phyloP scores from a whole-genome alignment of 53 echinoderm and acorn worm species.

The Arbacia lixula region DNA sequence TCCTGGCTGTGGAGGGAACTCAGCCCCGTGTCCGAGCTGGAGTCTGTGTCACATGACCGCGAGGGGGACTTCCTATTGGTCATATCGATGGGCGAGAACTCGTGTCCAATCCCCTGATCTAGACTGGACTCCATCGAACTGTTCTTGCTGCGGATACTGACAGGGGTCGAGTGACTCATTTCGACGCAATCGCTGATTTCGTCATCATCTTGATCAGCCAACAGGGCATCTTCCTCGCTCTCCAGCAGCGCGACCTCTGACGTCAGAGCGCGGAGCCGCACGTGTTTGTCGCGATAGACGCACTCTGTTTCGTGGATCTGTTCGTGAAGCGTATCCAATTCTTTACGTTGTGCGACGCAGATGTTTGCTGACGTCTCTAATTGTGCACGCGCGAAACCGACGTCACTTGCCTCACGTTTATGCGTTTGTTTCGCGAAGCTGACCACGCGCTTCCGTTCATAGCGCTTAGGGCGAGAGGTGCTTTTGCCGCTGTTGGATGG shows the following conservation, averaged over 20 bases:
- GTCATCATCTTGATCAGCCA: constrained; percentile 1
- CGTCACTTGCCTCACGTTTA: constrained; percentile 24
- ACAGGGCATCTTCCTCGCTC: background rate
- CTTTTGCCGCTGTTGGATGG: too few relatives aligned
- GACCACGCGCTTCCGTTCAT: constrained; percentile 17
- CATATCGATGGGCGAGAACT: constrained; percentile 50
- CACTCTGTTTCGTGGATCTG: constrained; percentile 49
- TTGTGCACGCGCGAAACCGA: constrained; percentile 65
- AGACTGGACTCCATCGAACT: constrained; percentile 34
- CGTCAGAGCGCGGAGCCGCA: constrained; percentile 53
- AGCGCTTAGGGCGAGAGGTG: background rate
- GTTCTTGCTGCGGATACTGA: constrained; percentile 15
- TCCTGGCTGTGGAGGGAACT: constrained; percentile 96
- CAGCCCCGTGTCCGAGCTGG: constrained; percentile 93
- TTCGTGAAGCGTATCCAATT: constrained; percentile 63
- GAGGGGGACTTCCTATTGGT: constrained; percentile 61
- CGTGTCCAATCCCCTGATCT: constrained; percentile 43
- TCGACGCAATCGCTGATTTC: constrained; percentile 41
- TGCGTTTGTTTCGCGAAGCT: background rate
- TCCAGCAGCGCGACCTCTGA: constrained; percentile 62
- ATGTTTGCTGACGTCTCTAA: constrained; percentile 58
- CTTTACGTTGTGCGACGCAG: constrained; percentile 65
- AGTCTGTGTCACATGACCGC: constrained; percentile 71
- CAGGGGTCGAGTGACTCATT: constrained; percentile 30
- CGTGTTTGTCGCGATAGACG: constrained; percentile 57